These are phyloP conservation scores for Ornithorhynchus anatinus DNA, from an alignment of 2,113 vertebrate genomes.

Conservation along the genomic window DNA sequence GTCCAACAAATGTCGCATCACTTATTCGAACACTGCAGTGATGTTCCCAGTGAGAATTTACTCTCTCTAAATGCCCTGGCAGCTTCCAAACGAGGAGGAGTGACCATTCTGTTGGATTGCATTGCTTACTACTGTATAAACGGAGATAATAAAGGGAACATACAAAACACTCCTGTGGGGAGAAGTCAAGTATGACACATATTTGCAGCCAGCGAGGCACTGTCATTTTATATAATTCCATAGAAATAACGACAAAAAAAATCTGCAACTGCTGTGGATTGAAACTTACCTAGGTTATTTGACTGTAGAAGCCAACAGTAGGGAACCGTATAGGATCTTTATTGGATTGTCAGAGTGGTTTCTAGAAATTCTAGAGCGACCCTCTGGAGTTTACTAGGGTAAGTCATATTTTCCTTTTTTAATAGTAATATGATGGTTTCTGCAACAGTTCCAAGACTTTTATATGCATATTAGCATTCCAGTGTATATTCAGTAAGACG, in stretches of 20 bases:
- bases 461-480: background rate
- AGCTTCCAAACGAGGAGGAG: background rate
- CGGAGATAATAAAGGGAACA: background rate
- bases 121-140: slow-evolving; percentile 1
- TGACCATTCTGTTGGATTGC: background rate
- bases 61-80: background rate
- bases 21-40: background rate
- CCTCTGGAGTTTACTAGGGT: background rate
- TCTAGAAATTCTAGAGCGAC: background rate
- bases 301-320: slow-evolving; percentile 1
- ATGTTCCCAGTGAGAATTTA: background rate
- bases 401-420: background rate
- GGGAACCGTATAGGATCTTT: background rate
- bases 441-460: background rate
- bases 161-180: slow-evolving; percentile 8
- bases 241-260: slow-evolving; percentile 13
- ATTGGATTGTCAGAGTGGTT: background rate
- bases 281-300: background rate
- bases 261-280: background rate
- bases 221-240: slow-evolving; percentile 33
- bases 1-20: background rate
- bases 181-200: background rate
- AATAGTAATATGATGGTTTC: background rate
- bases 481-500: background rate
- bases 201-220: slow-evolving; percentile 8